These are phyloP conservation scores for Gavialis gangeticus DNA, from an alignment of 2,113 vertebrate species.

Conservation along the genomic window DNA sequence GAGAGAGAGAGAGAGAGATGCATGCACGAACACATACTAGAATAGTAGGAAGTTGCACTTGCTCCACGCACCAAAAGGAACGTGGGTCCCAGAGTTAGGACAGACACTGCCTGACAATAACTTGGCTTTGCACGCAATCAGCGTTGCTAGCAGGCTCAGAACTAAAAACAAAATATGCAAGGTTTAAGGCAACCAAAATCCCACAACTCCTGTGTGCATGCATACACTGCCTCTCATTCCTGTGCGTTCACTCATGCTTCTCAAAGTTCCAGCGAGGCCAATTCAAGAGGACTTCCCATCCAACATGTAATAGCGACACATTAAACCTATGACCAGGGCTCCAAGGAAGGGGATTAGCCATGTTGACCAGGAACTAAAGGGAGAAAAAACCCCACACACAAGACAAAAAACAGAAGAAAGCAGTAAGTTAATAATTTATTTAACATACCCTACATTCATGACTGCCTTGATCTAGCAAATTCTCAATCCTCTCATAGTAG, in stretches of 20 bases:
- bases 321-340: slow-evolving; percentile 82
- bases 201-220: background rate
- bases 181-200: slow-evolving; percentile 15
- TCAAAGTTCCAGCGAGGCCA: slow-evolving; percentile 23
- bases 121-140: slow-evolving; percentile 46
- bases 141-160: slow-evolving; percentile 14
- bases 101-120: background rate
- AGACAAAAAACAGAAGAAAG: background rate
- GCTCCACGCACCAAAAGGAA: background rate
- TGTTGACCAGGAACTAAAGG: slow-evolving; percentile 84
- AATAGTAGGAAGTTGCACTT: background rate
- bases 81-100: background rate
- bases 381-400: background rate
- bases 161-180: slow-evolving; percentile 27
- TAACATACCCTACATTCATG: background rate
- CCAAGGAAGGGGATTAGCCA: slow-evolving; percentile 90
- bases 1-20: background rate
- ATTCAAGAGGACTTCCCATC: slow-evolving; percentile 88
- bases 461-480: background rate
- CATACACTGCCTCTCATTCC: slow-evolving; percentile 9
- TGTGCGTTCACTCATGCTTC: slow-evolving; percentile 25
- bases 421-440: background rate
- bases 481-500: background rate
- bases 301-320: slow-evolving; percentile 89
- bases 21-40: background rate